Evolutionary conservation across 2,113 vertebrate species (phyloP).

Genomic region (Oceanodroma tethys): DNA sequence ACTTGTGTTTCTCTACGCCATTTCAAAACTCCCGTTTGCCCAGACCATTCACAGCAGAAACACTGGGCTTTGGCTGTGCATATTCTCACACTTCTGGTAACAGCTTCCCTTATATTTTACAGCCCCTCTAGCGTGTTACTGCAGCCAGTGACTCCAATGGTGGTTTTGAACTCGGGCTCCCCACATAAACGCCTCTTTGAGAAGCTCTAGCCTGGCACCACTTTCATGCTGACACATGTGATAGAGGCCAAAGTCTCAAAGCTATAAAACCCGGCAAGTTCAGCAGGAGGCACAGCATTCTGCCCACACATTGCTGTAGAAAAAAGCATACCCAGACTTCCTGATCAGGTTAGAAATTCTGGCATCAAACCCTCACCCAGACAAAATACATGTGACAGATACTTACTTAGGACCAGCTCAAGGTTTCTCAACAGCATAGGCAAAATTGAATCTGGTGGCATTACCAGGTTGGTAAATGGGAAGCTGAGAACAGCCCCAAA

Average conservation of each 20-base stretch:
- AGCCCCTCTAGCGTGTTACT: neutral
- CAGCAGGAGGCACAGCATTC: constrained; percentile 14
- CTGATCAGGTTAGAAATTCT: constrained; percentile 50
- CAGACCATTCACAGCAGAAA: neutral
- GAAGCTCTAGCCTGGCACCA: constrained; percentile 20
- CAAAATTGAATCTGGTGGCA: neutral
- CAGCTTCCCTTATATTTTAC: constrained; percentile 1
- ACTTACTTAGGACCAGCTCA: constrained; percentile 13
- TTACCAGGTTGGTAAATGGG: neutral
- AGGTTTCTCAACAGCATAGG: constrained; percentile 9
- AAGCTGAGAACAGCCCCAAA: neutral
- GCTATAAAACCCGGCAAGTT: constrained; percentile 23
- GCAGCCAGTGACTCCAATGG: neutral
- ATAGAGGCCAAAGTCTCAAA: constrained; percentile 50
- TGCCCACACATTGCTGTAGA: constrained; percentile 18
- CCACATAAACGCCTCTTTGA: constrained; percentile 12
- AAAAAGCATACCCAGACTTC: constrained; percentile 40
- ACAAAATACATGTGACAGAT: constrained; percentile 22
- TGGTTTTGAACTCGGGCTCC: constrained; percentile 14
- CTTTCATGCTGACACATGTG: constrained; percentile 24
- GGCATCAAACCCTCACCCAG: constrained; percentile 40
- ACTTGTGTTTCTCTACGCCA: neutral
- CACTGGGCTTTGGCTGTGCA: neutral
- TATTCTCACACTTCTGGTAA: neutral
- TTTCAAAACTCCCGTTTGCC: neutral